Conservation (phyloP, 2,888 invertebrate species). For the Dasysyrphus albostriatus region DNA sequence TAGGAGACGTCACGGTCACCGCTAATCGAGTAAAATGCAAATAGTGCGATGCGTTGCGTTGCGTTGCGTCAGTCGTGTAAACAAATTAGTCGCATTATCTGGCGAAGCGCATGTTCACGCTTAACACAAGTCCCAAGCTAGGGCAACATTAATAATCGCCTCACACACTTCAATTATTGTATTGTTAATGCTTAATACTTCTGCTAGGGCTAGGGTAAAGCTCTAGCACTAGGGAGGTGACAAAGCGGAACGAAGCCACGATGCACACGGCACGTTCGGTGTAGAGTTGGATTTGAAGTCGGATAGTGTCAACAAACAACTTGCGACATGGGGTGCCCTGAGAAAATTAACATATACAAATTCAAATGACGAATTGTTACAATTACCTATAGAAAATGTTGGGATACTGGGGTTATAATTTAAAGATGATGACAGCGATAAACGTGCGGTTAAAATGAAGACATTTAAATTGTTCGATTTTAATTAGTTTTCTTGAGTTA, state of each 20-base stretch:
- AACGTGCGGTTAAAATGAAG: background rate
- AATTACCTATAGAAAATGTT: background rate
- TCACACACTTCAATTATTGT: constrained; percentile 56
- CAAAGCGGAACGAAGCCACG: constrained; percentile 10
- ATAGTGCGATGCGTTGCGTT: constrained; percentile 31
- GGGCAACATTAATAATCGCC: constrained; percentile 65
- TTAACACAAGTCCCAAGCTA: constrained; percentile 60
- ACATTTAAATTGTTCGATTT: background rate
- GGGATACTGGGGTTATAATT: background rate
- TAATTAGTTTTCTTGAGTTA: background rate
- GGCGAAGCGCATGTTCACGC: constrained; percentile 66
- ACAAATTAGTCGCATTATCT: constrained; percentile 75
- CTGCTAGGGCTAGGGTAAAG: background rate
- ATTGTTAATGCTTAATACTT: constrained; percentile 39
- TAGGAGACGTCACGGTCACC: constrained; percentile 52
- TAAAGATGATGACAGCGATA: background rate
- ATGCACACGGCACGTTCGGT: background rate
- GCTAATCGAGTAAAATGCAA: constrained; percentile 25
- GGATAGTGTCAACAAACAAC: constrained; percentile 21
- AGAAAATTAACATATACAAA: background rate
- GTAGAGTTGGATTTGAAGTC: background rate
- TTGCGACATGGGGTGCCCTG: constrained; percentile 3
- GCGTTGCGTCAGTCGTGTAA: constrained; percentile 48
- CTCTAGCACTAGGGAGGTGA: background rate
- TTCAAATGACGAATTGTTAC: constrained; percentile 8